Evolutionary conservation across 2,797 vertebrate species (phyloP), one percentile per base, ranked within the genome.

Genomic region (Hypotaenidia philippensis): DNA sequence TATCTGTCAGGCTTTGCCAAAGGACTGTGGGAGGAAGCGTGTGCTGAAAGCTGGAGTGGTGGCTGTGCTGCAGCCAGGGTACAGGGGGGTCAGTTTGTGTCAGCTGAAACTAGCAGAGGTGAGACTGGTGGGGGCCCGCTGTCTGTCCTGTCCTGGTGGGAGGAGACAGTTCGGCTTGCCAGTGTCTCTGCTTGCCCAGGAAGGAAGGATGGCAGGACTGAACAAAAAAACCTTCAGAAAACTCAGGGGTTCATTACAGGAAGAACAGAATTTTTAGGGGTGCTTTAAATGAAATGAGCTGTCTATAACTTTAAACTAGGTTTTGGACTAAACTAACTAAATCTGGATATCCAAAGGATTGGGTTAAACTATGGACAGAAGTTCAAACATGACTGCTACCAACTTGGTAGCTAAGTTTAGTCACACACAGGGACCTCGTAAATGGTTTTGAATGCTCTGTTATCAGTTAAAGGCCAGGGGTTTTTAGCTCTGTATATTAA

Each of bases 301-400:
- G 17, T 64, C 22, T 60, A 0, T 65, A 83, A 25, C 10, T 74
- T 68, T 44, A 60, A 79, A 52, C 38, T 65, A 70, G 31, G 6
- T 40, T 64, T 76, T 65, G 34, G 69, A n/a, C 63, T 89, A 34
- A 78, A 31, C 9, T 47, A 47, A 7, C 27, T 64, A 36, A 82
- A 82, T 29, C 50, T 76, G 27, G 7, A 14, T 70, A 10, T 38
- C 45, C 15, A 38, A 52, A 68, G 27, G 17, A 23, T 61, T 79
- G 59, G 1, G 3, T 81, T 76, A 59, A 10, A 21, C 55, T 61
- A 3, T 10, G 44, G 59, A 38, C 5, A 41, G 38, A 61, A 69
- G 21, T 32, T 82, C 22, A 79, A 1, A 40, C 3, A 4, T 32
- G 15, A 32, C 22, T 3, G 1, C 14, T 52, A 6, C 7, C 0